These are phyloP conservation scores for Hydra vulgaris DNA, from an alignment of 30 jellyfish, hydroid and myxozoan genomes.

Conservation along the genomic window DNA sequence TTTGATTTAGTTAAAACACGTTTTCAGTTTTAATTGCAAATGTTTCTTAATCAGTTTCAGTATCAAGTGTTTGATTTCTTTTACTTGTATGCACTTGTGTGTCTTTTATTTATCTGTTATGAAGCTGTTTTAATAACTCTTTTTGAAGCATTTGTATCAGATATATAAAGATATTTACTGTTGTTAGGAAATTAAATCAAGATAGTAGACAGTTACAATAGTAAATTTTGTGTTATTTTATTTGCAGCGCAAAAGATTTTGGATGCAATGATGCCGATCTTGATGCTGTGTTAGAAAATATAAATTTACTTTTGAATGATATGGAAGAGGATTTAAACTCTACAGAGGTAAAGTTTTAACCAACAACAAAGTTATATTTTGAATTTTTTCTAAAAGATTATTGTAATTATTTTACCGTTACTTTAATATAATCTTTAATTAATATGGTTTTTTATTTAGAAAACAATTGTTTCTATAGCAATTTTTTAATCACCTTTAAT, in stretches of 20 bases:
- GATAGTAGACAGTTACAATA: too few relatives aligned
- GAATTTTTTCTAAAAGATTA: neutral
- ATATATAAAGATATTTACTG: too few relatives aligned
- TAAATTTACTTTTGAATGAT: slow-evolving; percentile 2
- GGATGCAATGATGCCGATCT: slow-evolving; percentile 1
- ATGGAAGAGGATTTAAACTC: slow-evolving; percentile 7
- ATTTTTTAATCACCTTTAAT: neutral
- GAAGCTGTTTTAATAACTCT: too few relatives aligned
- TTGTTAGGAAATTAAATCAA: too few relatives aligned
- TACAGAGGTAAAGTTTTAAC: neutral
- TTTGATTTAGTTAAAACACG: too few relatives aligned
- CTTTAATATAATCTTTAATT: neutral
- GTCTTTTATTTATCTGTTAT: too few relatives aligned
- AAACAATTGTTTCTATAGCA: neutral
- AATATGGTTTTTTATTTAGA: neutral
- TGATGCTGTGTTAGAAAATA: slow-evolving; percentile 18
- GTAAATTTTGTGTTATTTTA: too few relatives aligned
- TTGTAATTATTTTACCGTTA: neutral
- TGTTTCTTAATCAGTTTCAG: too few relatives aligned
- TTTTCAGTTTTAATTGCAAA: too few relatives aligned
- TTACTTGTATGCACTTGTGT: too few relatives aligned
- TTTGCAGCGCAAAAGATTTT: neutral
- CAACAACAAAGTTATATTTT: neutral
- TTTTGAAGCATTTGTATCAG: too few relatives aligned
- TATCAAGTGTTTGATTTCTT: too few relatives aligned